Evolutionary conservation across 2,113 vertebrate species (phyloP).

Genomic region (Amazona guildingii): DNA sequence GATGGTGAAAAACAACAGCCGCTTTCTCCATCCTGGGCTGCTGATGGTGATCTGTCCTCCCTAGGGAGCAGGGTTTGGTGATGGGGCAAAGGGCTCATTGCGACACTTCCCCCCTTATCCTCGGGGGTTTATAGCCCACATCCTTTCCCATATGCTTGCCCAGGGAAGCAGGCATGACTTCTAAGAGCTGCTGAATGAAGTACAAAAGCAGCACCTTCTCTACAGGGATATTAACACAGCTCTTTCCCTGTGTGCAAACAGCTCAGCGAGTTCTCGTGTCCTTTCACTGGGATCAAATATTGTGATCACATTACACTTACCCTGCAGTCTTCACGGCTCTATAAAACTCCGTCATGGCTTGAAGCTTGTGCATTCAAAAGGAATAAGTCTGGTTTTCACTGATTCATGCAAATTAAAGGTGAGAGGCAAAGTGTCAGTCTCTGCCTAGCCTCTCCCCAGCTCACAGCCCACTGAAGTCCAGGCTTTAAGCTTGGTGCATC

Average conservation of each 20-base stretch:
- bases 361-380: not conserved
- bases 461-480: not conserved
- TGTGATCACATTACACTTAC: not conserved
- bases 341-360: not conserved
- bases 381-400: not conserved
- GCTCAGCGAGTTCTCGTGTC: not conserved
- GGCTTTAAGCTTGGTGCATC: not conserved
- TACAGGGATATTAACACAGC: not conserved
- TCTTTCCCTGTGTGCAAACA: not conserved
- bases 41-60: rapidly evolving
- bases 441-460: not conserved
- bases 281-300: not conserved
- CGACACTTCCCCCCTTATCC: not conserved
- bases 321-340: no score
- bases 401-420: not conserved
- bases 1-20: not conserved
- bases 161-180: rapidly evolving
- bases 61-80: not conserved
- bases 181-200: not conserved
- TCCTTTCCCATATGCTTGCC: not conserved
- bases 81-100: not conserved
- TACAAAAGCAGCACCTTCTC: not conserved
- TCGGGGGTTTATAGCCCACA: not conserved
- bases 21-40: not conserved
- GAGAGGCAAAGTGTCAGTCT: not conserved